Evolutionary conservation across 2,888 invertebrate genomes (phyloP).

Genomic region (Rhabditoides inermis): DNA sequence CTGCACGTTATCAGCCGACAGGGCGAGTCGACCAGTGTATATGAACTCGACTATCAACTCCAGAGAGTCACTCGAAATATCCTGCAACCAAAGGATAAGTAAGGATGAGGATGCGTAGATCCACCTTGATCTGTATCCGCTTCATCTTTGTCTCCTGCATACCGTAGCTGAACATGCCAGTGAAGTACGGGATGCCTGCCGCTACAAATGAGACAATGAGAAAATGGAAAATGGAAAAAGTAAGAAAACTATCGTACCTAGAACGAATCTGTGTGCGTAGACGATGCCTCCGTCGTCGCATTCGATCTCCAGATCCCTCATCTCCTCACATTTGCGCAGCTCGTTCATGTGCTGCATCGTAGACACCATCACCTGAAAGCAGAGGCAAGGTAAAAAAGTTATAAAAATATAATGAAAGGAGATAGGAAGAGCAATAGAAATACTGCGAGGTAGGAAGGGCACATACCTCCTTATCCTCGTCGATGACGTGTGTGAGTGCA

Average conservation of each 20-base stretch:
- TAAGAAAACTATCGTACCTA: too few relatives aligned
- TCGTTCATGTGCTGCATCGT: conserved; percentile 14
- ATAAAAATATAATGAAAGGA: neutral
- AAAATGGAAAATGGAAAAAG: too few relatives aligned
- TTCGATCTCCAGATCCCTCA: conserved; percentile 41
- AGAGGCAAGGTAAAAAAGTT: neutral
- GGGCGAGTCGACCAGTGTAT: conserved; percentile 54
- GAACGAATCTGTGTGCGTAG: too few relatives aligned
- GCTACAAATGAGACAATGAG: too few relatives aligned
- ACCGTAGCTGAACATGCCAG: conserved; percentile 56
- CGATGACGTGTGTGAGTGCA: too few relatives aligned
- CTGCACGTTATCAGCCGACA: conserved; percentile 55
- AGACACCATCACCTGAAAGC: neutral
- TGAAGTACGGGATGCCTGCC: conserved; percentile 56
- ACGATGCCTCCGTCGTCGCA: too few relatives aligned
- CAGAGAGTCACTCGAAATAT: conserved; percentile 18
- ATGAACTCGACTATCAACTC: conserved; percentile 54
- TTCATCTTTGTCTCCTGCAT: conserved; percentile 44
- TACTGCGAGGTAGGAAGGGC: neutral
- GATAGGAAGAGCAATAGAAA: too few relatives aligned
- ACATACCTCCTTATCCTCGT: neutral
- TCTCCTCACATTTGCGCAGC: conserved; percentile 17
- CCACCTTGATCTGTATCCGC: conserved; percentile 16
- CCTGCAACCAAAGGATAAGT: conserved; percentile 10
- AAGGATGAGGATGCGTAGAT: neutral